Conservation (phyloP, 2,113 vertebrate genomes). For the Plectropomus leopardus region DNA sequence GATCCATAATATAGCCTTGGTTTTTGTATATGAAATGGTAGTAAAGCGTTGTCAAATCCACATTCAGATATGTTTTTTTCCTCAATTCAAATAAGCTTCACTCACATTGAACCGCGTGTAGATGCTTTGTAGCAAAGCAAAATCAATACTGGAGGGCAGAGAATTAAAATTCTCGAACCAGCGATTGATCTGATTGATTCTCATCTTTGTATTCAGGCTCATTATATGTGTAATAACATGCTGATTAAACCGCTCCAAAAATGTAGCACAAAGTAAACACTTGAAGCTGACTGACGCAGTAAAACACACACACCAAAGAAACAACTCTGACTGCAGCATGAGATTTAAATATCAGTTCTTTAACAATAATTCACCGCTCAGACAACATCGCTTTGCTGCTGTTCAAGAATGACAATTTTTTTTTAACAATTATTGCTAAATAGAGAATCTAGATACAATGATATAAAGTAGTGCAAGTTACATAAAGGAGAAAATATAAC, state of each 20-base stretch:
- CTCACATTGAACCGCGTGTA: background rate
- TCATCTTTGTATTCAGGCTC: conserved; percentile 6
- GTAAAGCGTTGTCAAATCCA: background rate
- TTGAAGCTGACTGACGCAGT: too few relatives aligned
- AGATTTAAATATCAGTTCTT: background rate
- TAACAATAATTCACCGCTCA: background rate
- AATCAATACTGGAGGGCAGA: background rate
- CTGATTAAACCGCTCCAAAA: background rate
- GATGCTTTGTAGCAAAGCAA: background rate
- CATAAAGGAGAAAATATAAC: too few relatives aligned
- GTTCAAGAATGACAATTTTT: too few relatives aligned
- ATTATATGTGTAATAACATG: conserved; percentile 6
- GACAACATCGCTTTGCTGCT: background rate
- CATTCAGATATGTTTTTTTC: conserved; percentile 5
- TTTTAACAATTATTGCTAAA: too few relatives aligned
- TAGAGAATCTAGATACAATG: too few relatives aligned
- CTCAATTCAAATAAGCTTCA: background rate
- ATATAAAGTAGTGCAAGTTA: too few relatives aligned
- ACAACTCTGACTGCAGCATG: background rate
- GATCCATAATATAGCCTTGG: conserved; percentile 7
- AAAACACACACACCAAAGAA: background rate
- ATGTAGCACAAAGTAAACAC: background rate
- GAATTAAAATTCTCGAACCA: background rate
- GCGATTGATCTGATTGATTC: background rate
- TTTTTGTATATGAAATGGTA: background rate